Evolutionary conservation across 2,113 vertebrate genomes (phyloP).

Genomic region (Glaucomys volans): DNA sequence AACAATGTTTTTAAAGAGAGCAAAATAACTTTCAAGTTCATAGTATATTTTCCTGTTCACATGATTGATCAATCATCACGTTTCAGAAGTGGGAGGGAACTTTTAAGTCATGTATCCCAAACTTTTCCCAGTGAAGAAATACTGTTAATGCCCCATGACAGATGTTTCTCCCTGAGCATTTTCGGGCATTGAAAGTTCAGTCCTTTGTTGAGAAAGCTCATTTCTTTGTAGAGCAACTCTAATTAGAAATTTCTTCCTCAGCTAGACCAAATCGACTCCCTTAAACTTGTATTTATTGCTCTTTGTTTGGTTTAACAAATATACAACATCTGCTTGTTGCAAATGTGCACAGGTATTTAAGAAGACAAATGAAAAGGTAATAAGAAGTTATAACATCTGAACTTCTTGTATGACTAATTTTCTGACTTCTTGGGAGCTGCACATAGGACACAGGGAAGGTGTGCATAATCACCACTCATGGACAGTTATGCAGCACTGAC

Average conservation of each 20-base stretch:
- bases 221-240: conserved; percentile 9
- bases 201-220: conserved; percentile 27
- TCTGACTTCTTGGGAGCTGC: background rate
- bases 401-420: background rate
- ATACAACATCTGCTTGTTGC: conserved; percentile 12
- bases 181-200: background rate
- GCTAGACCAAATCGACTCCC: background rate
- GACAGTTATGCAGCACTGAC: background rate
- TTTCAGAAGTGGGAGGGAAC: background rate
- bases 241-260: conserved; percentile 44
- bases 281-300: conserved; percentile 47
- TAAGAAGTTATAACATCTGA: background rate
- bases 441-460: background rate
- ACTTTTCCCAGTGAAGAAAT: background rate
- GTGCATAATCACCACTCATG: background rate
- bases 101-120: background rate
- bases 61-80: background rate
- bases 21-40: conserved; percentile 13
- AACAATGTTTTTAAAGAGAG: background rate
- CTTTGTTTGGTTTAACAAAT: conserved; percentile 42
- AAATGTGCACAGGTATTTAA: conserved; percentile 8
- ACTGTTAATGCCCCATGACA: background rate
- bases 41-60: background rate
- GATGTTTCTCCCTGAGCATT: conserved; percentile 9
- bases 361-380: conserved; percentile 38